phyloP scores from a whole-genome alignment of 2,888 invertebrate genomes.

The Noctuana brunneofusca region DNA sequence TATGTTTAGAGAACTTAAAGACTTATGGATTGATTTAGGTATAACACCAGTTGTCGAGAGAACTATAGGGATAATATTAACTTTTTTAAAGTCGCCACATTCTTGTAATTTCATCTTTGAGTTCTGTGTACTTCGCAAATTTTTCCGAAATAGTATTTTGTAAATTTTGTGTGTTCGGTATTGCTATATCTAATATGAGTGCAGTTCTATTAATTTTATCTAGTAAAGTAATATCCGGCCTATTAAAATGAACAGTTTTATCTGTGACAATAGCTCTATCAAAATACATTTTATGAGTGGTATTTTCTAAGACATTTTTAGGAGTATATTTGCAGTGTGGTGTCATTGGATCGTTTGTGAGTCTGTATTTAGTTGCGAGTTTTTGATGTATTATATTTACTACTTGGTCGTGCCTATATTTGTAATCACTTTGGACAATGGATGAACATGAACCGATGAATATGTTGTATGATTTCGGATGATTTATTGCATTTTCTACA shows the following conservation, averaged over 20 bases:
- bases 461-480: background rate
- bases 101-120: too few species aligned
- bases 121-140: background rate
- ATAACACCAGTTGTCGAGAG: too few species aligned
- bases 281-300: background rate
- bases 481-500: conserved; percentile 3
- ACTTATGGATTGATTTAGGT: too few species aligned
- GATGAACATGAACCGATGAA: background rate
- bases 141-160: background rate
- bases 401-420: background rate
- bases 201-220: background rate
- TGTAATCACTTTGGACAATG: background rate
- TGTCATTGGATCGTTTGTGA: background rate
- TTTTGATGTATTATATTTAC: background rate
- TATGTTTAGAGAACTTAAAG: too few species aligned
- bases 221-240: background rate
- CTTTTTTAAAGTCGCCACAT: too few species aligned
- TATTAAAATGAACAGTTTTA: conserved; percentile 7
- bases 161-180: background rate
- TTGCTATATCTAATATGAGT: background rate
- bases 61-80: too few species aligned
- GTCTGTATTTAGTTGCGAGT: background rate
- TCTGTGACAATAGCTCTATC: background rate
- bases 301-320: background rate
- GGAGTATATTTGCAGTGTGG: background rate